A percentile compares a stretch with the other conserved stretches of the same genome.
phyloP scores from a whole-genome alignment of 2,888 invertebrate genomes.

The Stenolophus ochropezus region DNA sequence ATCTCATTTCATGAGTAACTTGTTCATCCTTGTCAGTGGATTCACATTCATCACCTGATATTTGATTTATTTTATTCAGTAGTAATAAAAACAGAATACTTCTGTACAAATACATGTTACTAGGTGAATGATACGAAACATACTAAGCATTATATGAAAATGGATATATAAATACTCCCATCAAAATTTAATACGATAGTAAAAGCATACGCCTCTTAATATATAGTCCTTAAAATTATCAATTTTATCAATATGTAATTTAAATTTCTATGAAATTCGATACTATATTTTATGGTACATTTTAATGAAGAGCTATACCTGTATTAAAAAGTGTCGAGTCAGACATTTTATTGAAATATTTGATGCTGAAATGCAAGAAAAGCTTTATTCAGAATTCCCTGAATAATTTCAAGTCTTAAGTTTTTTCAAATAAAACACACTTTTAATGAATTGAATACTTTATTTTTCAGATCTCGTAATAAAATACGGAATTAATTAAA shows the following conservation, averaged over 20 bases:
- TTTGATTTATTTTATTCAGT: not conserved
- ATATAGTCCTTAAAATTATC: not conserved
- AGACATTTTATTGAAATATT: not conserved
- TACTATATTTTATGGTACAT: not conserved
- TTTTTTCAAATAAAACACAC: not conserved
- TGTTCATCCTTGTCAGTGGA: not conserved
- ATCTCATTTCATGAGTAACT: not conserved
- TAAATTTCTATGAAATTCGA: too few relatives aligned
- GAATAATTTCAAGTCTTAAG: not conserved
- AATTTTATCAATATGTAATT: too few relatives aligned
- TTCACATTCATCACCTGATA: slow-evolving; percentile 38
- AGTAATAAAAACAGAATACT: not conserved
- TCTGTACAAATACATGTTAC: not conserved
- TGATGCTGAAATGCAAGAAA: not conserved
- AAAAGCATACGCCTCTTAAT: not conserved
- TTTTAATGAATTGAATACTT: not conserved
- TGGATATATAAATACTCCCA: not conserved
- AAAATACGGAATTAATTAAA: slow-evolving; percentile 4
- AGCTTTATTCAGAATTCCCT: not conserved
- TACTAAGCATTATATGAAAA: not conserved
- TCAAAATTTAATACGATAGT: not conserved
- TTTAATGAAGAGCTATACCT: not conserved
- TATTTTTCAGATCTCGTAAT: not conserved
- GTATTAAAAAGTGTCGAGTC: too few relatives aligned
- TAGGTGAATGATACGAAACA: not conserved